Base-by-base conservation (phyloP, 2,888 invertebrate species). In the Ophion slaviceki region DNA sequence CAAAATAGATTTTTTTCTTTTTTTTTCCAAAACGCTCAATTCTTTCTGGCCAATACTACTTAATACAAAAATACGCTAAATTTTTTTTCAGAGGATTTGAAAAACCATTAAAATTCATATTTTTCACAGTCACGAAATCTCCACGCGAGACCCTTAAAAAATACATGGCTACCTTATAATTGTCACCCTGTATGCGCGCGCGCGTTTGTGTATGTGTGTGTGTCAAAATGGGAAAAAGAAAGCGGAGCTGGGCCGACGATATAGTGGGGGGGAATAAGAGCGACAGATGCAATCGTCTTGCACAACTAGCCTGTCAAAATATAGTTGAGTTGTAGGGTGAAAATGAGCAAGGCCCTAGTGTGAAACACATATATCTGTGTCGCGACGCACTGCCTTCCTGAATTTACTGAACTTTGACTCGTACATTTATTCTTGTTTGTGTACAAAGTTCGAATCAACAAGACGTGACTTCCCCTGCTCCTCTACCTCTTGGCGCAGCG, bases 281-380 rank as follows among this genome's bases (percentile, higher is more conserved):
- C 70, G 80, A 84, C 82, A 84, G 86, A 84, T 84, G 86, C 83
- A 68, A 84, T 86, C 80, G 84, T 80, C 75, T 82, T 66, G 80
- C 72, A 64, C 86, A 77, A 72, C 77, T 86, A 57, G 84, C 66
- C 62, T 86, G 86, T 86, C 86, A 86, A 84, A 86, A 84, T 77
- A 85, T 62, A 67, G 82, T 77, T 76, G 82, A 85, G 75, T 75
- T 53, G 70, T 70, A 40, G 84, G 77, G 61, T 74, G 47, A 36
- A 36, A 72, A 66, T 64, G 72, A 64, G 61, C 8, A 61, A 17
- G 8, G 70, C 11, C 59, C 20, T 32, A 53, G 64, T 36, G 20
- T 72, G 82, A 72, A 40, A 68, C 70, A 72, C 57, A 67, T 64
- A 71, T 32, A 61, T 6, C 70, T 24, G 45, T 45, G 59, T 68